Evolutionary conservation across 2,113 vertebrate species (phyloP), one percentile per base, ranked within the genome.

Genomic region (Tricholaema leucomelas): DNA sequence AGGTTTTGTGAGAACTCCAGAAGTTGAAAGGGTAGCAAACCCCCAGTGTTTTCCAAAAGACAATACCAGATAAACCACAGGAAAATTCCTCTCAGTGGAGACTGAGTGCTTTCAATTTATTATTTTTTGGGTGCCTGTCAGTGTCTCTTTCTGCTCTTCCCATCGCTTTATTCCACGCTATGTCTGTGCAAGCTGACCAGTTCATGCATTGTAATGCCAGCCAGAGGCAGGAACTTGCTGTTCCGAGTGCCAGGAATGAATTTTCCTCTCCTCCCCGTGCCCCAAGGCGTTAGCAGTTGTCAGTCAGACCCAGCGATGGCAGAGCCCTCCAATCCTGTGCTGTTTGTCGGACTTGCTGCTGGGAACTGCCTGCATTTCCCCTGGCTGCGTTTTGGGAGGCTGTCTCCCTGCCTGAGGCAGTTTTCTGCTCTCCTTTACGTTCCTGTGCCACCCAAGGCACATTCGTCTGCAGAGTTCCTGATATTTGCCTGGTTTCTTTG

Each of bases 1-100:
- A 96, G 84, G 84, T 85, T 92, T 95, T 94, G 75, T 94, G 95
- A 95, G 84, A 93, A 93, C 79, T 94, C n/a, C 79, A 94, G 81
- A 93, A 96, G 89, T 92, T 93, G 85, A 95, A 95, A 94, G 92
- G 48, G 72, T 91, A 91, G 89, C 78, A 92, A 95, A 85, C 44
- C 65, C 71, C 79, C 48, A 94, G 92, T 80, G 81, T 91, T 92
- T 95, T 92, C 87, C 82, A 83, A 85, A 93, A 87, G 75, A 91
- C 87, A 96, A 75, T 89, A 61, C 67, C 91, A 91, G 69, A 91
- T 93, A 93, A 92, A 82, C 81, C 92, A 85, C 91, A 95, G 60
- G 85, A 91, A 94, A 83, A 93, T 92, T 94, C 80, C 48, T 83
- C 54, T 84, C 27, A 75, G 56, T 74, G 28, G 20, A 92, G 60